Conservation (phyloP, 2,888 invertebrate species). For the Pheosia tremula region DNA sequence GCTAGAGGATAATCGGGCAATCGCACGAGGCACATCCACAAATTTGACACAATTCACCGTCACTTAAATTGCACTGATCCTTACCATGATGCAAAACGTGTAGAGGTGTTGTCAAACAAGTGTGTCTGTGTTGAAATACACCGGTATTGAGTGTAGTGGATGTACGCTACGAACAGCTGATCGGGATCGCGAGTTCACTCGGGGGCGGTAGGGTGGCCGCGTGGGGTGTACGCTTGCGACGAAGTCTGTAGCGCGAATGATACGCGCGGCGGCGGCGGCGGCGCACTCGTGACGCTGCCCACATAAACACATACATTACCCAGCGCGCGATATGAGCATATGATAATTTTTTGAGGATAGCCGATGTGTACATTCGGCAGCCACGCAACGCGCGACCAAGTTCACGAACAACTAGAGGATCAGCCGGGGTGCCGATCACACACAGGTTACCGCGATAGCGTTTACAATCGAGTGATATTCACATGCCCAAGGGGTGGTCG, state of each 20-base stretch:
- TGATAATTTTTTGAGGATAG: slow-evolving; percentile 73
- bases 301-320: slow-evolving; percentile 65
- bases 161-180: slow-evolving; percentile 68
- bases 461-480: slow-evolving; percentile 55
- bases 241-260: slow-evolving; percentile 78
- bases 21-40: slow-evolving; percentile 53
- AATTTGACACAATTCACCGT: slow-evolving; percentile 60
- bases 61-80: slow-evolving; percentile 62
- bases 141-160: slow-evolving; percentile 45
- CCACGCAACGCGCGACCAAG: slow-evolving; percentile 68
- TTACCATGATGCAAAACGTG: slow-evolving; percentile 72
- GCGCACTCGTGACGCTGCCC: slow-evolving; percentile 75
- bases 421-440: slow-evolving; percentile 58
- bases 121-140: slow-evolving; percentile 43
- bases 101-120: slow-evolving; percentile 57
- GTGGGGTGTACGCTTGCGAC: slow-evolving; percentile 64
- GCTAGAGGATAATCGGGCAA: slow-evolving; percentile 44
- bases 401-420: slow-evolving; percentile 58
- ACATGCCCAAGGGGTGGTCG: slow-evolving; percentile 42
- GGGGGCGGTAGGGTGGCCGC: slow-evolving; percentile 51
- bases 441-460: slow-evolving; percentile 55
- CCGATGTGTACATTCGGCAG: slow-evolving; percentile 64
- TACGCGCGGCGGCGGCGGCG: slow-evolving; percentile 67
- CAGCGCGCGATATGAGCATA: slow-evolving; percentile 60
- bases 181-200: slow-evolving; percentile 61